These are phyloP conservation scores for Nothoprocta pentlandii DNA, from an alignment of 2,113 vertebrate species.

Conservation along the genomic window DNA sequence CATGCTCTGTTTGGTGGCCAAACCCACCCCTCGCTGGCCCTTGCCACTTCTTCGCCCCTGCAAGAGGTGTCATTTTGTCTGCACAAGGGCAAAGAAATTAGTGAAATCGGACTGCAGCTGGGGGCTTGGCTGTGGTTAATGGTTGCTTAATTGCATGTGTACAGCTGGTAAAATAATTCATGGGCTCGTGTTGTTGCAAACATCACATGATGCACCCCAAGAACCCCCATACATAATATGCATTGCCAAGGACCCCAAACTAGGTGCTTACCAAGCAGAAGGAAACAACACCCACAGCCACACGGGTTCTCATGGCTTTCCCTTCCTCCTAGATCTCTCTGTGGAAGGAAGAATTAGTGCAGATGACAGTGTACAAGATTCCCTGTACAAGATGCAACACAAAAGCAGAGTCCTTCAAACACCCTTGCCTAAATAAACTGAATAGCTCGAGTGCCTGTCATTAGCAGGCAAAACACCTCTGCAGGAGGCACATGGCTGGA, in stretches of 20 bases:
- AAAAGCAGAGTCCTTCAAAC: slow-evolving; percentile 1
- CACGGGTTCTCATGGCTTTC: rapidly evolving
- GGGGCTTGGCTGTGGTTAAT: not conserved
- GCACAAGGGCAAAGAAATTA: not conserved
- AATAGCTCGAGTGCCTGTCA: slow-evolving; percentile 25
- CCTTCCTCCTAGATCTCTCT: not conserved
- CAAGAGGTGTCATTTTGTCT: not conserved
- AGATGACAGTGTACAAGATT: not conserved
- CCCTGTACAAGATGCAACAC: not conserved
- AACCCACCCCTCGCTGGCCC: slow-evolving; percentile 81
- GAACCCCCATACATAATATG: not conserved
- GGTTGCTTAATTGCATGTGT: not conserved
- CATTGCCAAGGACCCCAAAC: not conserved
- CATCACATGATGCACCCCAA: not conserved
- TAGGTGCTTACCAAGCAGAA: not conserved
- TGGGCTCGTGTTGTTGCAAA: not conserved
- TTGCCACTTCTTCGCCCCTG: slow-evolving; percentile 46
- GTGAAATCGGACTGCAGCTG: not conserved
- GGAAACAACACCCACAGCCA: rapidly evolving
- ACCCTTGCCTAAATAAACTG: slow-evolving; percentile 19
- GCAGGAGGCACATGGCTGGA: slow-evolving; percentile 21
- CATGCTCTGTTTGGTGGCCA: slow-evolving; percentile 83
- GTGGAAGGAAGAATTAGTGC: not conserved
- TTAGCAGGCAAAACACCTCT: slow-evolving; percentile 53
- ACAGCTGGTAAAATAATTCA: not conserved